Evolutionary conservation across 2,113 vertebrate species (phyloP).

Genomic region (Chloropsis hardwickii): DNA sequence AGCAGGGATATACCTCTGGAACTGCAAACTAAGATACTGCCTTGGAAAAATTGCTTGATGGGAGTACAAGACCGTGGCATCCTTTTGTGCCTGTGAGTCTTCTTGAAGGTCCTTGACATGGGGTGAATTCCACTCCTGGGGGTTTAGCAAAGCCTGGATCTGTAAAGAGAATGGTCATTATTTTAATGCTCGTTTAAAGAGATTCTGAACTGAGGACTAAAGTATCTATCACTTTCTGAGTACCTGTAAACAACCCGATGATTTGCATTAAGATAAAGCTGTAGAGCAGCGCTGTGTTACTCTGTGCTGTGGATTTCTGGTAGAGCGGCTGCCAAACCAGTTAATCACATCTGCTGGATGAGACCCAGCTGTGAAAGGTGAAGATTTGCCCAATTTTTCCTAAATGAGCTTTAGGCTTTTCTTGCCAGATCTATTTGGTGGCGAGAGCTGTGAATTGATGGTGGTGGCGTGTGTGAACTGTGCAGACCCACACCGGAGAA

Average conservation of each 20-base stretch:
- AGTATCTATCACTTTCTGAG: not conserved
- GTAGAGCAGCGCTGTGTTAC: not conserved
- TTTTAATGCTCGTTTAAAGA: not conserved
- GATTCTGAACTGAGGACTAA: not conserved
- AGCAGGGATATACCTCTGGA: not conserved
- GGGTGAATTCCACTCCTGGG: not conserved
- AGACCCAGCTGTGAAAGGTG: slow-evolving; percentile 7
- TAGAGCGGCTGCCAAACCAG: not conserved
- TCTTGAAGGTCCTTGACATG: fast-evolving
- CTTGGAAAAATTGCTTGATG: not conserved
- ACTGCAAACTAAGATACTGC: not conserved
- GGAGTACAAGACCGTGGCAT: not conserved
- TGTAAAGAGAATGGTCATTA: not conserved
- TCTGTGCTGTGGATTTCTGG: not conserved
- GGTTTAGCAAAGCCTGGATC: not conserved
- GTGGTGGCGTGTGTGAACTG: not conserved
- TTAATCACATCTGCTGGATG: slow-evolving; percentile 2
- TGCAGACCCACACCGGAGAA: not conserved
- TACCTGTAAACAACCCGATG: not conserved
- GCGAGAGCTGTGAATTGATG: not conserved
- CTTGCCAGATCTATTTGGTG: not conserved
- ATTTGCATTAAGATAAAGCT: not conserved
- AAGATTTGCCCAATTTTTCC: not conserved
- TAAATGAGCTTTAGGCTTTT: not conserved
- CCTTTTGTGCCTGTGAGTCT: not conserved